These are phyloP conservation scores for Hoplias malabaricus DNA, from an alignment of 2,113 vertebrate genomes.

Conservation along the genomic window DNA sequence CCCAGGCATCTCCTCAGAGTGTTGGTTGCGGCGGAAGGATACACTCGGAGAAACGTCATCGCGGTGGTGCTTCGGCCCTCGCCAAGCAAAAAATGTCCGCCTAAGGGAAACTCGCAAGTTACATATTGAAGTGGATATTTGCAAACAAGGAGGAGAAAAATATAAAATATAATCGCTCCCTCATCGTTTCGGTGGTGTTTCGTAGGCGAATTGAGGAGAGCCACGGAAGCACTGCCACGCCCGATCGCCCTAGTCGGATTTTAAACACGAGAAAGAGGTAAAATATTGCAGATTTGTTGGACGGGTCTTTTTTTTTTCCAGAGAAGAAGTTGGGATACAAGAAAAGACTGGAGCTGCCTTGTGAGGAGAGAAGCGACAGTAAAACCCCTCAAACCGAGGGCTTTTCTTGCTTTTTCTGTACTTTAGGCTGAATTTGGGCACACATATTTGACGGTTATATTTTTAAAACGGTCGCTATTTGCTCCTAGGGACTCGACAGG, in stretches of 20 bases:
- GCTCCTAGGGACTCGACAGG: neutral
- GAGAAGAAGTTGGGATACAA: slow-evolving; percentile 79
- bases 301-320: slow-evolving; percentile 61
- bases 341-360: slow-evolving; percentile 52
- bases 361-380: slow-evolving; percentile 31
- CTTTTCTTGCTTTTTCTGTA: neutral
- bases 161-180: slow-evolving; percentile 49
- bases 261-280: slow-evolving; percentile 80
- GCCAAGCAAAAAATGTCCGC: slow-evolving; percentile 95
- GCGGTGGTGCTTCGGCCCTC: slow-evolving; percentile 85
- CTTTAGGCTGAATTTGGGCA: neutral
- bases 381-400: neutral
- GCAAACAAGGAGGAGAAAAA: slow-evolving; percentile 9
- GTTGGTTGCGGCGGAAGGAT: slow-evolving; percentile 83
- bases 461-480: neutral
- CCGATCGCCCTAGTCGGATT: slow-evolving; percentile 83
- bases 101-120: slow-evolving; percentile 95
- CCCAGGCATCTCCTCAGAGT: neutral
- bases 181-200: slow-evolving; percentile 60
- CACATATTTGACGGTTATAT: neutral
- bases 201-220: slow-evolving; percentile 70
- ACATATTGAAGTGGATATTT: slow-evolving; percentile 76
- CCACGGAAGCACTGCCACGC: slow-evolving; percentile 61
- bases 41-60: slow-evolving; percentile 69
- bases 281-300: slow-evolving; percentile 66